A percentile compares a stretch with the other conserved stretches of the same genome.
phyloP scores from a whole-genome alignment of 2,888 invertebrate species.

The Pegoplata infirma region DNA sequence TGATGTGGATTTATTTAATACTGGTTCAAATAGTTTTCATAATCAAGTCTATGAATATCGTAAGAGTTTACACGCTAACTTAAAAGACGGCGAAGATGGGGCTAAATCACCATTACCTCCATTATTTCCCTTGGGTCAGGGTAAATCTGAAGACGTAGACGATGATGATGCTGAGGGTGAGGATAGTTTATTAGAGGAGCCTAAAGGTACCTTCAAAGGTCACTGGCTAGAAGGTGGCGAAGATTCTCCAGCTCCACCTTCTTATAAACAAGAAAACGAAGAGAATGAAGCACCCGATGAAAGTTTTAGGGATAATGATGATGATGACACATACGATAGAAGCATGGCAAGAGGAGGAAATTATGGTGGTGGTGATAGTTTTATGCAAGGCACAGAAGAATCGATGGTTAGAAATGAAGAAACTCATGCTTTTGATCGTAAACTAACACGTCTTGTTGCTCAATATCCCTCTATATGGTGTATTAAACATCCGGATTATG shows the following conservation, averaged over 20 bases:
- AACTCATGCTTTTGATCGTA: slow-evolving; percentile 72
- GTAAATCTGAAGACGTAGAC: slow-evolving; percentile 56
- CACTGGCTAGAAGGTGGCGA: slow-evolving; percentile 56
- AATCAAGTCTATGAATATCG: slow-evolving; percentile 75
- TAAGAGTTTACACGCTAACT: slow-evolving; percentile 73
- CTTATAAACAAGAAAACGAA: slow-evolving; percentile 64
- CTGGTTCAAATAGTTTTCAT: slow-evolving; percentile 73
- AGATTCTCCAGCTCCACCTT: slow-evolving; percentile 34
- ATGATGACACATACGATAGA: slow-evolving; percentile 60
- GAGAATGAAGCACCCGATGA: slow-evolving; percentile 60
- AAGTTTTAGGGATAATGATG: slow-evolving; percentile 55
- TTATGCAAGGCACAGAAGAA: slow-evolving; percentile 69
- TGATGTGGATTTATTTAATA: slow-evolving; percentile 73
- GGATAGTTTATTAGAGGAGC: slow-evolving; percentile 51
- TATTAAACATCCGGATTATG: slow-evolving; percentile 73
- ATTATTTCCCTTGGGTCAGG: slow-evolving; percentile 67
- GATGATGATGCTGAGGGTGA: slow-evolving; percentile 57
- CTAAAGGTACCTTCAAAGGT: slow-evolving; percentile 30
- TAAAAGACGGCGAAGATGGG: slow-evolving; percentile 68
- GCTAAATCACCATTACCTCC: slow-evolving; percentile 70
- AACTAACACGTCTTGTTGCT: slow-evolving; percentile 70
- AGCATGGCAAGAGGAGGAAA: slow-evolving; percentile 61
- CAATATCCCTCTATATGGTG: slow-evolving; percentile 75
- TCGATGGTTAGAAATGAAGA: slow-evolving; percentile 73
- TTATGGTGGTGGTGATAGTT: slow-evolving; percentile 51